Evolutionary conservation across 2,888 invertebrate genomes (phyloP), one percentile per base, ranked within the genome.

Genomic region (Drosophila bunnanda): DNA sequence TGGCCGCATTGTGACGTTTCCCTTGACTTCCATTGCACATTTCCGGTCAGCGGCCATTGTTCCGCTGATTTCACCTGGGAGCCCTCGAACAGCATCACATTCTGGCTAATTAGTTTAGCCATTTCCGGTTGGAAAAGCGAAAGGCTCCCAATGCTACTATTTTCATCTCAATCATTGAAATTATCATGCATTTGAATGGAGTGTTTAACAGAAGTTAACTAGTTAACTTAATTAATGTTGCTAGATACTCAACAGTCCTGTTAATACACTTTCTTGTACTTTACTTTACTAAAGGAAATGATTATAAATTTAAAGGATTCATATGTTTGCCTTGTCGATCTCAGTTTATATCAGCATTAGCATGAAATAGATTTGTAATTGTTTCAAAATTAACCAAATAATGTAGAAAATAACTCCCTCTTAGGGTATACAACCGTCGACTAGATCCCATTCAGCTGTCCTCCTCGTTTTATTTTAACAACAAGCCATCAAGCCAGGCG

Each of bases 181-280:
- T 48, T 32, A 43, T 6, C n/a, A 50, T 50, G 25, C 32, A 57
- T 15, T 53, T n/a, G 15, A 38, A 41, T 64, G 30, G 46, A 25
- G 56, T 72, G 72, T 43, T 50, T 28, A 70, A 61, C 41, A 38
- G 38, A 32, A 60, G 48, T 55, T 58, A 43, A 61, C 43, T 59
- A 61, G 55, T 70, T 55, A 50, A 50, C 12, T n/a, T 20, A 25
- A 22, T n/a, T n/a, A 13, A 12, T 28, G 30, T 30, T 25, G 25
- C n/a, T n/a, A n/a, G n/a, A n/a, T n/a, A n/a, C n/a, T n/a, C n/a
- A n/a, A n/a, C n/a, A n/a, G n/a, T n/a, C n/a, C n/a, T n/a, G n/a
- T n/a, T n/a, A n/a, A n/a, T n/a, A n/a, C n/a, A n/a, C n/a, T n/a
- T n/a, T n/a, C n/a, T n/a, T n/a, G n/a, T n/a, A n/a, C n/a, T n/a